Conservation (phyloP, 2,113 vertebrate genomes). For the Etheostoma cragini region DNA sequence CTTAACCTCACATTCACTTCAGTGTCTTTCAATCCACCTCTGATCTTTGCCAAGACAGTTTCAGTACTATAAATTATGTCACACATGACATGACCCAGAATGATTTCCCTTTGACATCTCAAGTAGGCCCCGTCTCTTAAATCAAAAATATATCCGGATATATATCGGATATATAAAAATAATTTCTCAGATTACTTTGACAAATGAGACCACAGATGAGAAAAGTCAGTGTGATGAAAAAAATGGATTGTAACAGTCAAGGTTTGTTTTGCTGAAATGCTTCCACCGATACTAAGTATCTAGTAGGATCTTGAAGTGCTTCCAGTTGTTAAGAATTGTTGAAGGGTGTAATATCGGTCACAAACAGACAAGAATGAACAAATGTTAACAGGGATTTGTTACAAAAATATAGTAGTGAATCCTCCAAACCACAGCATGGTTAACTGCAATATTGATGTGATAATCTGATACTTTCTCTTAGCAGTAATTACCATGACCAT, state of each 20-base stretch:
- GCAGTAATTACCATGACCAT: slow-evolving; percentile 15
- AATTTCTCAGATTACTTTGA: slow-evolving; percentile 47
- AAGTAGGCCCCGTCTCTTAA: slow-evolving; percentile 12
- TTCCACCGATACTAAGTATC: slow-evolving; percentile 30
- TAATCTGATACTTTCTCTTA: slow-evolving; percentile 32
- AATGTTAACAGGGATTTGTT: slow-evolving; percentile 6
- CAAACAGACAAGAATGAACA: slow-evolving; percentile 27
- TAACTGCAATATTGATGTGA: slow-evolving; percentile 39
- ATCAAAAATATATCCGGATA: slow-evolving; percentile 21
- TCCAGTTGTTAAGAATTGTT: slow-evolving; percentile 41
- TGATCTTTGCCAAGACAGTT: slow-evolving; percentile 59
- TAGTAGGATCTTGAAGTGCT: slow-evolving; percentile 58
- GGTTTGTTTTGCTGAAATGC: slow-evolving; percentile 30
- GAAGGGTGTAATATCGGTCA: slow-evolving; percentile 41
- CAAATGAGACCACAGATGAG: neutral
- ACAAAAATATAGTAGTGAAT: slow-evolving; percentile 8
- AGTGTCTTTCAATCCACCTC: slow-evolving; percentile 66
- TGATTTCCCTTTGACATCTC: slow-evolving; percentile 21
- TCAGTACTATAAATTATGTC: slow-evolving; percentile 28
- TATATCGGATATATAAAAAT: neutral
- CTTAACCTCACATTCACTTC: slow-evolving; percentile 58
- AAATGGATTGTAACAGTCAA: slow-evolving; percentile 16
- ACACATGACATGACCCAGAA: slow-evolving; percentile 25
- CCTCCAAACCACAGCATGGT: slow-evolving; percentile 24
- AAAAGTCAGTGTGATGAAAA: slow-evolving; percentile 15